Conservation (phyloP, 2,888 invertebrate genomes). For the Phaedon cochleariae region DNA sequence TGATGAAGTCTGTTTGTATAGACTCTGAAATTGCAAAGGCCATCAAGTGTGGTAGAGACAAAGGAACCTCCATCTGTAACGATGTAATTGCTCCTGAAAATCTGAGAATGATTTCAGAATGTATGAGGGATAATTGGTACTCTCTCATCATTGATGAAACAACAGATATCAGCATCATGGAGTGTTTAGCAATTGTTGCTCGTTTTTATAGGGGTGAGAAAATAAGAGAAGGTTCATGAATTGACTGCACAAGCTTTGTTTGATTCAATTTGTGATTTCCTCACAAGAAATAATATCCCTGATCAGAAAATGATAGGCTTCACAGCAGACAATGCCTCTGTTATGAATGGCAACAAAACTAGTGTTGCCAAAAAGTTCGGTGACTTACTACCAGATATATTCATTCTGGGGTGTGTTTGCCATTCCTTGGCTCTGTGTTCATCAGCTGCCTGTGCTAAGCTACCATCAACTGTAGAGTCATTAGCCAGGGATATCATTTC, state of each 20-base stretch:
- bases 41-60: constrained; percentile 35
- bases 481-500: constrained; percentile 44
- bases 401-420: constrained; percentile 48
- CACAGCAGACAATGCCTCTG: constrained; percentile 46
- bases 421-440: constrained; percentile 47
- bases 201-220: constrained; percentile 16
- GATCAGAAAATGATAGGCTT: constrained; percentile 44
- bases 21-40: constrained; percentile 22
- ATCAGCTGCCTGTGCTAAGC: constrained; percentile 44
- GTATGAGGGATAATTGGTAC: constrained; percentile 7
- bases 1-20: constrained; percentile 23
- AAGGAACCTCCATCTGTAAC: constrained; percentile 33
- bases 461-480: constrained; percentile 43
- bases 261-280: background rate
- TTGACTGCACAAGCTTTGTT: constrained; percentile 7
- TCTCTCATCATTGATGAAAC: constrained; percentile 38
- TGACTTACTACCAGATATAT: constrained; percentile 40
- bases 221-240: constrained; percentile 36
- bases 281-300: constrained; percentile 8
- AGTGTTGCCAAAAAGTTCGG: constrained; percentile 40
- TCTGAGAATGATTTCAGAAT: background rate
- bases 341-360: constrained; percentile 46
- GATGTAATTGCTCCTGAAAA: constrained; percentile 25
- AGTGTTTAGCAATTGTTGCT: constrained; percentile 32
- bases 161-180: constrained; percentile 25